Percentiles rank a stretch among this genome's conserved stretches.
These are phyloP conservation scores for Stigmatopora argus DNA, from an alignment of 2,113 vertebrate genomes.

Conservation along the genomic window DNA sequence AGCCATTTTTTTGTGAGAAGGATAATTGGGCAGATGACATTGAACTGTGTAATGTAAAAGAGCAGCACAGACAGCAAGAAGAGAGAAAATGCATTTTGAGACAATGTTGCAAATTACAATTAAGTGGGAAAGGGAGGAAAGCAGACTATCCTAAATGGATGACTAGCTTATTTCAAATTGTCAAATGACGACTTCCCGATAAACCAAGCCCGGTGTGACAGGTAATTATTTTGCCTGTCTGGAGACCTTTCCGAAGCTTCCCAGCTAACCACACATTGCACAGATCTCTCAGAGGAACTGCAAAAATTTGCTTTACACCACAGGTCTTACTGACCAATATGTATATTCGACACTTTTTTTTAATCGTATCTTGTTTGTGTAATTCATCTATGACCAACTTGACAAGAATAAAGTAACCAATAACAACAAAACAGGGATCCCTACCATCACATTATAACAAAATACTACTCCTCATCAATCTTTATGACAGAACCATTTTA, in stretches of 20 bases:
- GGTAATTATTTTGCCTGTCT: slow-evolving; percentile 64
- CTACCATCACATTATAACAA: neutral
- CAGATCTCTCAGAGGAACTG: slow-evolving; percentile 42
- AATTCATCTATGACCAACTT: neutral
- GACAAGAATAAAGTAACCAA: neutral
- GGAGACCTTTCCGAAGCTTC: slow-evolving; percentile 33
- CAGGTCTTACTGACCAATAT: neutral
- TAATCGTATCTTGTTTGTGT: neutral
- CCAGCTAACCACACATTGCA: slow-evolving; percentile 20
- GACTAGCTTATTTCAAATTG: slow-evolving; percentile 56
- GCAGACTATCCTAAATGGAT: slow-evolving; percentile 33
- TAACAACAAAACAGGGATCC: neutral
- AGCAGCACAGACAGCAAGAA: slow-evolving; percentile 58
- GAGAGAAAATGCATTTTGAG: slow-evolving; percentile 29
- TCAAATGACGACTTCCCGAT: slow-evolving; percentile 39
- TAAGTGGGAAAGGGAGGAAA: slow-evolving; percentile 44
- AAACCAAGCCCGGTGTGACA: slow-evolving; percentile 53
- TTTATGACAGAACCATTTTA: too few species aligned
- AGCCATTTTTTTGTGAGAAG: neutral
- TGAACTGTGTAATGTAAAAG: slow-evolving; percentile 44
- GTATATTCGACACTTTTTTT: too few species aligned
- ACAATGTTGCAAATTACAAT: slow-evolving; percentile 43
- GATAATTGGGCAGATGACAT: slow-evolving; percentile 44
- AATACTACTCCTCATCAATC: too few species aligned
- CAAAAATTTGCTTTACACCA: neutral